Evolutionary conservation across 2,888 invertebrate species (phyloP), one percentile per base, ranked within the genome.

Genomic region (Machimus atricapillus): DNA sequence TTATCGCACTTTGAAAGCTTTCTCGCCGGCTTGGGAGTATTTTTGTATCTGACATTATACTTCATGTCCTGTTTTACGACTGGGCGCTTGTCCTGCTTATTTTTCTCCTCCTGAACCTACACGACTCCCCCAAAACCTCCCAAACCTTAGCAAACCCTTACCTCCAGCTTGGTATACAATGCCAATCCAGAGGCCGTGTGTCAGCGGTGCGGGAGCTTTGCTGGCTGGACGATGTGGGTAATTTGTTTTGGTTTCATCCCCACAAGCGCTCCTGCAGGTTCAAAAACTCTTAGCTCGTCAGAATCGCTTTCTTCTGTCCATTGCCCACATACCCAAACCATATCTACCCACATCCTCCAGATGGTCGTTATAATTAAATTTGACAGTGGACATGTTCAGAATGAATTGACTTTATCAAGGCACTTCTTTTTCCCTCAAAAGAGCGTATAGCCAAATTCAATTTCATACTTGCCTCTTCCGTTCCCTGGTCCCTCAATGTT

Each of bases 371-470:
- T 78, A 78, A 78, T 78, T 78, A 78, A 78, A 78, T 78, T 78
- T 78, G 78, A 78, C 78, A 78, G 78, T 78, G 40, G 78, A 40
- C 78, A 78, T 78, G 78, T 78, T 78, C 78, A 78, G 78, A 78
- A 78, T 78, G 78, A 78, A 78, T 78, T 78, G 27, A 78, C 40
- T 78, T 78, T 78, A 43, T 78, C 78, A 19, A 78, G 23, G 43
- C 78, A 78, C 37, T 78, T 78, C 37, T 78, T 78, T 40, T 23
- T 56, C 56, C 34, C 78, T 78, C 23, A 43, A 78, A 23, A 66
- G 66, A 19, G 23, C 66, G 66, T 66, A 52, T n/a, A 66, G 66
- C 66, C 43, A 78, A 78, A 78, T 78, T 78, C 12, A 78, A 78
- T 78, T 78, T 78, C 43, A 78, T 78, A 19, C 46, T 78, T 66